phyloP scores from a whole-genome alignment of 2,888 invertebrate genomes.

The Cerceris rybyensis region DNA sequence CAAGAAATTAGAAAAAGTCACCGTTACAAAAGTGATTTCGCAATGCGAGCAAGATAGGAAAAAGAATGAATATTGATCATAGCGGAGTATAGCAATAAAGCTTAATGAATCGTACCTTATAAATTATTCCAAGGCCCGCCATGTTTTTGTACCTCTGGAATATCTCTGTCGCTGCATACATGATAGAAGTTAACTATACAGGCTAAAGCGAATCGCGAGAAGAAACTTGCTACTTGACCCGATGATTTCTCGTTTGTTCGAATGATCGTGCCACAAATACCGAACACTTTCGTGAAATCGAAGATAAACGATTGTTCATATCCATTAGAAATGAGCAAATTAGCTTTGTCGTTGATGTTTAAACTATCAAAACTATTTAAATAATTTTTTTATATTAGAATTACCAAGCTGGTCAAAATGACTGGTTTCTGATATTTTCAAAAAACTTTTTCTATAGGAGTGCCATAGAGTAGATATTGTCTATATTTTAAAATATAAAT shows the following conservation, averaged over 20 bases:
- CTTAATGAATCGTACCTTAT: constrained; percentile 30
- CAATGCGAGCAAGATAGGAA: constrained; percentile 21
- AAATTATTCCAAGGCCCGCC: constrained; percentile 48
- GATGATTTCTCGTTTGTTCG: neutral
- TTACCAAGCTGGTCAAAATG: neutral
- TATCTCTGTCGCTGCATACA: constrained; percentile 2
- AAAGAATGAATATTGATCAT: constrained; percentile 37
- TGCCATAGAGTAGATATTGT: too few relatives aligned
- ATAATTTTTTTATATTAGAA: neutral
- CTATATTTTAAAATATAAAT: too few relatives aligned
- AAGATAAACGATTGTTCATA: too few relatives aligned
- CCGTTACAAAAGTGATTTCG: constrained; percentile 24
- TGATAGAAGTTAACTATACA: neutral
- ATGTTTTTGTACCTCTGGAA: neutral
- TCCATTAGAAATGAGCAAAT: too few relatives aligned
- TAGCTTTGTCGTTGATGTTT: too few relatives aligned
- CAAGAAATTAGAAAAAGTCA: constrained; percentile 4
- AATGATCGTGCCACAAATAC: too few relatives aligned
- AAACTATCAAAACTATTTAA: too few relatives aligned
- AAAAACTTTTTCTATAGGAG: too few relatives aligned
- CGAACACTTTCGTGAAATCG: too few relatives aligned
- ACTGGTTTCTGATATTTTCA: neutral
- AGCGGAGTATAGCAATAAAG: constrained; percentile 25
- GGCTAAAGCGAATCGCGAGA: neutral
- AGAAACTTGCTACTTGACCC: neutral